Base-by-base conservation (phyloP, 2,113 vertebrate genomes). In the Tupaia chinensis region DNA sequence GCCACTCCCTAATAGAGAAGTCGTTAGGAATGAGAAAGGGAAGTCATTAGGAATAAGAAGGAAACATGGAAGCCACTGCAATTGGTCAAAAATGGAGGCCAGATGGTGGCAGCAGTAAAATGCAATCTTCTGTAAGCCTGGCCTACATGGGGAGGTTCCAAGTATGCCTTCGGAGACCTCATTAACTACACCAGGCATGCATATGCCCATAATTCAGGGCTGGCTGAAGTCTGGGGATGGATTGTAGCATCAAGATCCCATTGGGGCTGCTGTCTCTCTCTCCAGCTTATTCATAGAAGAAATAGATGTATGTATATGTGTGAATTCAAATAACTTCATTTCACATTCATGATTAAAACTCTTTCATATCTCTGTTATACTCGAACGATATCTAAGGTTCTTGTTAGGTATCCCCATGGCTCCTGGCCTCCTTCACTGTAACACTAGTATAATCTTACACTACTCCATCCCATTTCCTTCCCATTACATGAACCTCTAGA, bases 381-480 rank as follows among this genome's bases (percentile, higher is more conserved):
- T 29, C 69, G 54, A 65, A 16, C 58, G 20, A 16, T 44, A 16
- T 20, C 74, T 80, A 12, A 53, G 23, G 15, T 27, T n/a, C 11
- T 81, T 27, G 7, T 53, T 25, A 54, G 61, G 16, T 56, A 7
- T 27, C 19, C 20, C 10, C 12, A 5, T 8, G 61, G 53, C 60
- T 27, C 60, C 7, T 44, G 7, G 0, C 7, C 15, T 44, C 17
- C 20, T 11, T 0, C 25, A 19, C 0, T 0, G 19, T 23, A 22
- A 25, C 11, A 6, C 61, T 16, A 53, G 20, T 19, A 53, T 58
- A 66, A 66, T 87, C 17, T 65, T 20, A 13, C n/a, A 19, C 54
- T 69, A 34, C 58, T 44, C 12, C 83, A 53, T 58, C 44, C 22
- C 20, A 17, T 19, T 61, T 2, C 9, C 23, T 79, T 69, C 32